A percentile compares a stretch with the other conserved stretches of the same genome.
Evolutionary conservation across 2,888 invertebrate species (phyloP).

Genomic region (Argyresthia goedartella): DNA sequence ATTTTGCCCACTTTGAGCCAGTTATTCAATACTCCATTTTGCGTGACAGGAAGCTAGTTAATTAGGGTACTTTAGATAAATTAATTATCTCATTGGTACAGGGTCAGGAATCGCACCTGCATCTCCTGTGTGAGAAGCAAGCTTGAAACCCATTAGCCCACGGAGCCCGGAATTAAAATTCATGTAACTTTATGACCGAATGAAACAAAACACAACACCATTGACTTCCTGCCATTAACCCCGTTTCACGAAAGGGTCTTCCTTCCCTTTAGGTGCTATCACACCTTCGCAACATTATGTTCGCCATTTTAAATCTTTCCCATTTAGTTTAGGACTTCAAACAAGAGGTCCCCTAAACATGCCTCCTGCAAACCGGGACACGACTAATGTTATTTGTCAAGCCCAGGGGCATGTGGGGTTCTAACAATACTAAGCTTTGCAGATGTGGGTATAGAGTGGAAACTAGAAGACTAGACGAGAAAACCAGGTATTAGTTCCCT

Average conservation of each 20-base stretch:
- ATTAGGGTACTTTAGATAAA: too few species aligned
- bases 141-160: too few species aligned
- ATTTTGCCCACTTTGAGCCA: too few species aligned
- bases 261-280: neutral
- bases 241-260: neutral
- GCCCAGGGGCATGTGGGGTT: conserved; percentile 4
- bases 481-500: conserved; percentile 22
- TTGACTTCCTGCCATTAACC: neutral
- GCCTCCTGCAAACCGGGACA: conserved; percentile 16
- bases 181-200: too few species aligned
- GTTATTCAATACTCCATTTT: too few species aligned
- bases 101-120: too few species aligned
- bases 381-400: conserved; percentile 34
- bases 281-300: neutral
- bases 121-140: too few species aligned
- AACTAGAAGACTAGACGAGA: conserved; percentile 11
- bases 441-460: neutral
- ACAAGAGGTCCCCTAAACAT: neutral
- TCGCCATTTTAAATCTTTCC: neutral
- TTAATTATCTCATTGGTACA: too few species aligned
- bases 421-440: too few species aligned
- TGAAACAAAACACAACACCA: too few species aligned
- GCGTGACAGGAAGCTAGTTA: too few species aligned
- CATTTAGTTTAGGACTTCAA: neutral
- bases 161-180: too few species aligned